A percentile compares a stretch with the other conserved stretches of the same genome.
Evolutionary conservation across 2,888 invertebrate genomes (phyloP).

Genomic region (Tetropium fuscum): DNA sequence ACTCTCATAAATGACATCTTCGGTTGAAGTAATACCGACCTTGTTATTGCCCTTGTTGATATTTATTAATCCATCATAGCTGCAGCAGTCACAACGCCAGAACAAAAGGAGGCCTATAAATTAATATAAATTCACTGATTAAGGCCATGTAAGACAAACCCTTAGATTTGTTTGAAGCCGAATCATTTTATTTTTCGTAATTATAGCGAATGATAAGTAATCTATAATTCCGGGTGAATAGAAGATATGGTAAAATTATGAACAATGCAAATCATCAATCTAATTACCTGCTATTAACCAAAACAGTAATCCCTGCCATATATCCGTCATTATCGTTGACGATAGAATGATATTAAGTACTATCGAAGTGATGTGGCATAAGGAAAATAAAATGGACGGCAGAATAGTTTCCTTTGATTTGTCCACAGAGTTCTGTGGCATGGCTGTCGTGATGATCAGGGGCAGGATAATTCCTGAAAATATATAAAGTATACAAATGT

Average conservation of each 20-base stretch:
- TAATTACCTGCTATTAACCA: constrained; percentile 72
- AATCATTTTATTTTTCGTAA: too few species aligned
- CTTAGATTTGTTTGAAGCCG: not conserved
- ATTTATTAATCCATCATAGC: constrained; percentile 56
- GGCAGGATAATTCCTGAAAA: constrained; percentile 69
- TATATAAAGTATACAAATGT: too few species aligned
- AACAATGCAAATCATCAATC: constrained; percentile 15
- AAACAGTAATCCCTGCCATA: constrained; percentile 73
- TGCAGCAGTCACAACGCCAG: constrained; percentile 62
- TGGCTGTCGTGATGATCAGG: constrained; percentile 69
- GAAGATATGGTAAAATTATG: too few species aligned
- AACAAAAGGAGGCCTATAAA: constrained; percentile 61
- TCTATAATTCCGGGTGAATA: too few species aligned
- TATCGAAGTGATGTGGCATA: constrained; percentile 67
- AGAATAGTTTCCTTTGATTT: constrained; percentile 51
- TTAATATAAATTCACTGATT: constrained; percentile 12
- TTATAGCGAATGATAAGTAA: too few species aligned
- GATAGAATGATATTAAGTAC: constrained; percentile 67
- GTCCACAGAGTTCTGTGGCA: constrained; percentile 68
- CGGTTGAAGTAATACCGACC: constrained; percentile 32
- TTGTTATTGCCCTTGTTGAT: constrained; percentile 34
- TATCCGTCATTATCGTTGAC: constrained; percentile 70
- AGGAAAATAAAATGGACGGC: constrained; percentile 58
- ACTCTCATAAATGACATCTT: constrained; percentile 56
- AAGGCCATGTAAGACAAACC: not conserved